Percentiles rank a stretch among this genome's conserved stretches.
Evolutionary conservation across 2,113 vertebrate species (phyloP).

Genomic region (Notiomystis cincta): DNA sequence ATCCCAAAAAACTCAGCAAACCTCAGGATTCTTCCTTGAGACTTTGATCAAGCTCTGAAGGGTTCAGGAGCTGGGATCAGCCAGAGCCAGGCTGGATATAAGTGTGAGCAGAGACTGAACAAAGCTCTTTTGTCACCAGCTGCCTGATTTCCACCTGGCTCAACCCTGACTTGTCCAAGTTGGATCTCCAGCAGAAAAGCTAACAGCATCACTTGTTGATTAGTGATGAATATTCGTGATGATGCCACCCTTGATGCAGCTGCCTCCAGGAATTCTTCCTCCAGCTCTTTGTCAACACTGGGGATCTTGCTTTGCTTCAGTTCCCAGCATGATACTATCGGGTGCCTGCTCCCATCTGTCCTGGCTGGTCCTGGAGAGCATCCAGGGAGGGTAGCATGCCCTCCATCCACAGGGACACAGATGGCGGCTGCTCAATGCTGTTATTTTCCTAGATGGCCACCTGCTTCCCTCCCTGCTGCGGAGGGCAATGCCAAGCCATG

Average conservation of each 20-base stretch:
- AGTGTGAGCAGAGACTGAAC: background rate
- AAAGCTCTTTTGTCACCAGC: background rate
- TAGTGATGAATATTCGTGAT: background rate
- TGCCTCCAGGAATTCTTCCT: background rate
- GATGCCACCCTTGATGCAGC: background rate
- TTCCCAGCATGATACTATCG: background rate
- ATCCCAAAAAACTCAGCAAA: background rate
- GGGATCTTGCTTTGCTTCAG: background rate
- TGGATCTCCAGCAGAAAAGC: background rate
- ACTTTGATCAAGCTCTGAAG: background rate
- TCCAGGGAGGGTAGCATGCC: background rate
- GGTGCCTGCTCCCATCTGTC: background rate
- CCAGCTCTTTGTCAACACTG: background rate
- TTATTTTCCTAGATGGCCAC: background rate
- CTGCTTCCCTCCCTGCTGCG: background rate
- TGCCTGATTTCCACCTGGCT: background rate
- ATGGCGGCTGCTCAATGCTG: background rate
- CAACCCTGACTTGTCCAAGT: background rate
- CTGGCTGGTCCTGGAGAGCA: background rate
- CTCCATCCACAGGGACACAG: background rate
- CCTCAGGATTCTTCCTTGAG: background rate
- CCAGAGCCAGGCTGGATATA: background rate
- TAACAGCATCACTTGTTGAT: background rate
- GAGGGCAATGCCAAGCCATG: accelerated
- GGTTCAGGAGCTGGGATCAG: background rate